Percentiles rank a stretch among this genome's conserved stretches.
Conservation (phyloP, 2,888 invertebrate species). For the Andrena fulva region DNA sequence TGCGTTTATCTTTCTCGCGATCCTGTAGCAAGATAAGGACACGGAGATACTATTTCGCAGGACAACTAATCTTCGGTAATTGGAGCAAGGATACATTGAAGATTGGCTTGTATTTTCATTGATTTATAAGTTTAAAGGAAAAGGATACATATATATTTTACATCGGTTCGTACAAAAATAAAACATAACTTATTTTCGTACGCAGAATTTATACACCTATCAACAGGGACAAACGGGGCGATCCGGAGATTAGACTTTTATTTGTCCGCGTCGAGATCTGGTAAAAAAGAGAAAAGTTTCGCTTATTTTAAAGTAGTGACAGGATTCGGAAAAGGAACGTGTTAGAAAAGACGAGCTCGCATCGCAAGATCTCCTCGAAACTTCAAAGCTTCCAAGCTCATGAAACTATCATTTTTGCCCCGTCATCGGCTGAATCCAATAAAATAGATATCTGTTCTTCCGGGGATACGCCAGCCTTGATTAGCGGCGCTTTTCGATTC, state of each 20-base stretch:
- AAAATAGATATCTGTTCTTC: conserved; percentile 69
- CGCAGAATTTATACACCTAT: background rate
- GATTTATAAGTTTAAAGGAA: background rate
- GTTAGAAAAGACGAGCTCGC: conserved; percentile 55
- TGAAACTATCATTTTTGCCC: conserved; percentile 73
- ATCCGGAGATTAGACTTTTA: conserved; percentile 8
- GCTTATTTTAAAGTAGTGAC: conserved; percentile 3
- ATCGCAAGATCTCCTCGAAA: conserved; percentile 46
- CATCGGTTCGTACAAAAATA: conserved; percentile 14
- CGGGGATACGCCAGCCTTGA: conserved; percentile 45
- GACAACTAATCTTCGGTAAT: background rate
- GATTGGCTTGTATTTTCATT: background rate
- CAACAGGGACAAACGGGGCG: background rate
- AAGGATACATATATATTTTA: conserved; percentile 2
- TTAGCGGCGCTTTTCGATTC: conserved; percentile 50
- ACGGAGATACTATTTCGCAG: background rate
- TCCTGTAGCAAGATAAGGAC: background rate
- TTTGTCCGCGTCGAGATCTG: conserved; percentile 18
- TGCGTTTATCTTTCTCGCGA: background rate
- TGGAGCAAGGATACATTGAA: background rate
- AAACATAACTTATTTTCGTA: conserved; percentile 6
- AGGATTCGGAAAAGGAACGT: conserved; percentile 20
- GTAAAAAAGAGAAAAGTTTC: background rate
- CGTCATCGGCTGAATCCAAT: conserved; percentile 74
- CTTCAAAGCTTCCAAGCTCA: conserved; percentile 39